Evolutionary conservation across 2,797 vertebrate species (phyloP).

Genomic region (Eulemur albifrons): DNA sequence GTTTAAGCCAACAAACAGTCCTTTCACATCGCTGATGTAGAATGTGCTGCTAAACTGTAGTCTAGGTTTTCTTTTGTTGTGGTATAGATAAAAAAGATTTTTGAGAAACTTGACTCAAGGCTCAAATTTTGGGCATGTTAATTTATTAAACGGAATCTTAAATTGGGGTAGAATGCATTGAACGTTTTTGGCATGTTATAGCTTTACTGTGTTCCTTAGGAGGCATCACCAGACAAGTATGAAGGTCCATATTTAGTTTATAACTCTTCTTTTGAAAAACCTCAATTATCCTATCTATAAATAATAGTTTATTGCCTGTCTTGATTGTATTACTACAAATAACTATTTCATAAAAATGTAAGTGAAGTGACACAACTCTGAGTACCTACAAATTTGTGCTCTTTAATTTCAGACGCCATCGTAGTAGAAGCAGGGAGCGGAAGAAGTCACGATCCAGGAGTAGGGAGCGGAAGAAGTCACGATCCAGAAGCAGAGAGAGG

Average conservation of each 20-base stretch:
- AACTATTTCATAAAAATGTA: background rate
- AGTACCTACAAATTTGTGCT: background rate
- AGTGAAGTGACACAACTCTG: background rate
- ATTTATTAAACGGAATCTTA: background rate
- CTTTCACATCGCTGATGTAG: background rate
- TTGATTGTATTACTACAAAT: background rate
- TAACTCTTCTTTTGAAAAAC: background rate
- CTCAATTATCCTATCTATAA: background rate
- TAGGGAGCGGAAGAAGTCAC: slow-evolving; percentile 88
- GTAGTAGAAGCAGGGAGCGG: slow-evolving; percentile 93
- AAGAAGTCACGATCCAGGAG: slow-evolving; percentile 90
- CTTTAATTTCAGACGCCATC: slow-evolving; percentile 89
- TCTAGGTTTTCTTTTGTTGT: background rate
- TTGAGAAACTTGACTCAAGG: background rate
- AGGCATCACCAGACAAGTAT: background rate
- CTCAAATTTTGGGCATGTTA: background rate
- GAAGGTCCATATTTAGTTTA: background rate
- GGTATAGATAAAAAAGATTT: background rate
- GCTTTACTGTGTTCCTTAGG: background rate
- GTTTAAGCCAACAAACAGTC: background rate
- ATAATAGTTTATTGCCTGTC: background rate
- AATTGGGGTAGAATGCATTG: background rate
- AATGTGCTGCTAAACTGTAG: background rate
- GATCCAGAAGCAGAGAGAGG: slow-evolving; percentile 90
- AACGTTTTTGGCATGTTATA: background rate